Evolutionary conservation across 2,113 vertebrate genomes (phyloP).

Genomic region (Eurypyga helias): DNA sequence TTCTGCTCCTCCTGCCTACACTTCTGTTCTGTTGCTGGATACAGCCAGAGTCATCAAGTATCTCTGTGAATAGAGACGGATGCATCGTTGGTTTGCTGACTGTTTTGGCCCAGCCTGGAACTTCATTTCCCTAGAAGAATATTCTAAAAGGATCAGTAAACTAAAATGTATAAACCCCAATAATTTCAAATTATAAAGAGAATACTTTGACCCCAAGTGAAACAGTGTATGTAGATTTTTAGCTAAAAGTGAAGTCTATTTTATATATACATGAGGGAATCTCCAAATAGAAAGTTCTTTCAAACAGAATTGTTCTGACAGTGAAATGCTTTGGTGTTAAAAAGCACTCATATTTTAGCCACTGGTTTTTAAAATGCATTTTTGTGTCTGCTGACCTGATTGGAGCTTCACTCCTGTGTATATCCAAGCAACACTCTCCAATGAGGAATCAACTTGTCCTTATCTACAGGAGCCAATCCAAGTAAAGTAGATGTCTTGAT

Average conservation of each 20-base stretch:
- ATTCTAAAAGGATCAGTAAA: not conserved
- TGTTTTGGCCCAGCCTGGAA: not conserved
- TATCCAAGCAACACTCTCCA: not conserved
- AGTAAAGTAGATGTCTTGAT: not conserved
- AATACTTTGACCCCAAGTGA: not conserved
- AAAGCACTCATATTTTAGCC: not conserved
- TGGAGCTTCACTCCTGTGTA: not conserved
- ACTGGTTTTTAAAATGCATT: not conserved
- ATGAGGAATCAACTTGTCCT: not conserved
- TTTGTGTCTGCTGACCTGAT: not conserved
- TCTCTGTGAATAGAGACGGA: not conserved
- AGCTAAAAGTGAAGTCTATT: not conserved
- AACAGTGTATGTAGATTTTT: not conserved
- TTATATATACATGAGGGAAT: not conserved
- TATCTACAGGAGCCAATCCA: not conserved
- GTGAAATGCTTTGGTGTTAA: not conserved
- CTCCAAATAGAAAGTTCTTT: not conserved
- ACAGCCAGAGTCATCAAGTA: not conserved
- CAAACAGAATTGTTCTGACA: not conserved
- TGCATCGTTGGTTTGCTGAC: not conserved
- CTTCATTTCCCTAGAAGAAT: not conserved
- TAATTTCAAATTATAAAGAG: not conserved
- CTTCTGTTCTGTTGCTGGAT: not conserved
- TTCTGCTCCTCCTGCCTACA: not conserved
- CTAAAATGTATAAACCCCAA: not conserved